phyloP scores from a whole-genome alignment of 2,113 vertebrate species.

The Oplegnathus fasciatus region DNA sequence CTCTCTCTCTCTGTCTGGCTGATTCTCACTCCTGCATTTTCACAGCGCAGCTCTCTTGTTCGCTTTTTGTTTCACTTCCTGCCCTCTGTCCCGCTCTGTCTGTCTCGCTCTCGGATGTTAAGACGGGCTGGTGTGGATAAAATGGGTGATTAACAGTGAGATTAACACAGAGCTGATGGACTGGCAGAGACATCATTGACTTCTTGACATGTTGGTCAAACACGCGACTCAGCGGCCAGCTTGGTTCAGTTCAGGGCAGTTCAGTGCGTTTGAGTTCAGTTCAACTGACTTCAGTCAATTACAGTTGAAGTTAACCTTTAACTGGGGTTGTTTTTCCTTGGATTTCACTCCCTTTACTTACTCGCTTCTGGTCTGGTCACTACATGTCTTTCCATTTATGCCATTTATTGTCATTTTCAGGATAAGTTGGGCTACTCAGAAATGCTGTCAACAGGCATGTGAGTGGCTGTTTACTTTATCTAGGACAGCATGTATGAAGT shows the following conservation, averaged over 20 bases:
- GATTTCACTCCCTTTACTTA: not conserved
- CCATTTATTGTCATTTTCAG: not conserved
- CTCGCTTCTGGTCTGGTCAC: too few relatives aligned
- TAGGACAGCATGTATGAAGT: not conserved
- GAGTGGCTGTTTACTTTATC: not conserved
- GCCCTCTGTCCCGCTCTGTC: slow-evolving; percentile 21
- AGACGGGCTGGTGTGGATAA: slow-evolving; percentile 26
- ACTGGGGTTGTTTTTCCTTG: not conserved
- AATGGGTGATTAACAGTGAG: slow-evolving; percentile 45
- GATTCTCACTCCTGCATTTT: slow-evolving; percentile 26
- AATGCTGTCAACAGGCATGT: not conserved
- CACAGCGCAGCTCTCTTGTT: slow-evolving; percentile 17
- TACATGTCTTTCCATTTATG: not conserved
- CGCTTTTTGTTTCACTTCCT: slow-evolving; percentile 19
- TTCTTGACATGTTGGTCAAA: slow-evolving; percentile 18
- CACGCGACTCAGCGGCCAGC: not conserved
- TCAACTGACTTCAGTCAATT: not conserved
- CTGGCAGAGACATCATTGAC: slow-evolving; percentile 12
- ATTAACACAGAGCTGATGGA: slow-evolving; percentile 36
- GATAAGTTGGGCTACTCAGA: not conserved
- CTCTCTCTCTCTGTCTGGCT: slow-evolving; percentile 1
- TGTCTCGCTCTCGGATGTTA: slow-evolving; percentile 21
- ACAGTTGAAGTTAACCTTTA: not conserved
- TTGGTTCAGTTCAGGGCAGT: slow-evolving; percentile 15
- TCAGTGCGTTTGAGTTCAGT: not conserved